Base-by-base conservation (phyloP, 2,888 invertebrate species). In the Agrotis puta region DNA sequence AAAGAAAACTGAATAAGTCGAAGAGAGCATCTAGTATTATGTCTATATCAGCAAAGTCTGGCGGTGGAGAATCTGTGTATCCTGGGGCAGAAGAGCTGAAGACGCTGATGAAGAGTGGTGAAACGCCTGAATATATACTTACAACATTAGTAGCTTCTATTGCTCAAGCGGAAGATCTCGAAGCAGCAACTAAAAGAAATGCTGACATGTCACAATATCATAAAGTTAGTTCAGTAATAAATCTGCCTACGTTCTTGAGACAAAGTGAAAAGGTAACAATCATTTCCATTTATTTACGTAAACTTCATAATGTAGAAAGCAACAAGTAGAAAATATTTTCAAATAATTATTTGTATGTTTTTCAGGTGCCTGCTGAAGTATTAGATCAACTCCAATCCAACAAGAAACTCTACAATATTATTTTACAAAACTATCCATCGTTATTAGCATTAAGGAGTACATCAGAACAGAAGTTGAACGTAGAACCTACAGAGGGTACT, bases 181-280 rank as follows among this genome's bases (percentile, higher is more conserved):
- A 95, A 88, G 94, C 92, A 47, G 91, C 91, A 0, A 94, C 93
- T 1, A 95, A 96, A 80, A 94, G 93, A 81, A 96, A 96, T 74
- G 95, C 95, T 50, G 95, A 96, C 79, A 85, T 93, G 53, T 91
- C 93, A 3, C 89, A 89, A 59, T 94, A 78, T 9, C 77, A 94
- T 43, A 96, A 95, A 92, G 94, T 94, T 73, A 97, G 97, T 85
- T 98, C 98, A 63, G 97, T 98, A 70, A 97, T 98, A 45, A 98
- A 98, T 91, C 94, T 98, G 64, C 98, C 98, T 3, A 98, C 98
- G 5, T 98, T 98, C 91, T 96, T 98, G 62, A 97, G 96, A 87
- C 97, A 97, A 92, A 97, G 97, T 87, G 98, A 98, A 93, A 98
- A 97, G 96, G 97, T 97, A 93, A 80, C 76, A 61, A 63, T 48